phyloP scores from a whole-genome alignment of 2,888 invertebrate species.

The Zygaena filipendulae region DNA sequence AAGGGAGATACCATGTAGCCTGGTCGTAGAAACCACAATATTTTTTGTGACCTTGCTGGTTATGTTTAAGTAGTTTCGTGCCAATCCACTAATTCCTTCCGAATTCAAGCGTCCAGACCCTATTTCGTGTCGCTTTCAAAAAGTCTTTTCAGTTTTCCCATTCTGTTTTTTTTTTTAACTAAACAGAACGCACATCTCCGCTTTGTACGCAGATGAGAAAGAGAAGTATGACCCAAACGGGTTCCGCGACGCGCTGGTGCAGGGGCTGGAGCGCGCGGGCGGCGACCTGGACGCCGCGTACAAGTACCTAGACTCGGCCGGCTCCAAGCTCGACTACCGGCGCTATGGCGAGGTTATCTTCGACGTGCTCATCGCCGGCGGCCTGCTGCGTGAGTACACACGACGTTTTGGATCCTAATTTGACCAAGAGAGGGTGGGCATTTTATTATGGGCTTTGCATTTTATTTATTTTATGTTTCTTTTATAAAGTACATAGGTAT shows the following conservation, averaged over 20 bases:
- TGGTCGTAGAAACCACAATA: too few species aligned
- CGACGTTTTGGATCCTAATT: constrained; percentile 1
- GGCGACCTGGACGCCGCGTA: constrained; percentile 95
- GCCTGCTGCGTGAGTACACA: constrained; percentile 88
- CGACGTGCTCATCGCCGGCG: constrained; percentile 97
- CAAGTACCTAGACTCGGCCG: constrained; percentile 94
- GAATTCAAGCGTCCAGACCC: too few species aligned
- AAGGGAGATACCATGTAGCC: too few species aligned
- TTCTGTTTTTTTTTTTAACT: too few species aligned
- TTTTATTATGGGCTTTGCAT: too few species aligned
- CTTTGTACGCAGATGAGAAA: constrained; percentile 99
- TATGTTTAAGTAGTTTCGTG: too few species aligned
- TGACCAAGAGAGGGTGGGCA: not conserved
- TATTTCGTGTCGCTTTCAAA: too few species aligned
- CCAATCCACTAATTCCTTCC: too few species aligned
- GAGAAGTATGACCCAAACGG: constrained; percentile 99
- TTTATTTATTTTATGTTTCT: too few species aligned
- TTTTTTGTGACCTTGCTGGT: too few species aligned
- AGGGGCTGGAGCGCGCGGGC: constrained; percentile 94
- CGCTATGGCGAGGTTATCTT: constrained; percentile 98
- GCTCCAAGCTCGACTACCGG: constrained; percentile 96
- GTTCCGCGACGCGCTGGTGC: constrained; percentile 97
- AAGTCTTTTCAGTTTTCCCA: too few species aligned
- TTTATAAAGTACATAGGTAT: not conserved
- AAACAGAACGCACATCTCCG: too few species aligned